Conservation (phyloP, 2,888 invertebrate species). For the Leptopilina syphax region DNA sequence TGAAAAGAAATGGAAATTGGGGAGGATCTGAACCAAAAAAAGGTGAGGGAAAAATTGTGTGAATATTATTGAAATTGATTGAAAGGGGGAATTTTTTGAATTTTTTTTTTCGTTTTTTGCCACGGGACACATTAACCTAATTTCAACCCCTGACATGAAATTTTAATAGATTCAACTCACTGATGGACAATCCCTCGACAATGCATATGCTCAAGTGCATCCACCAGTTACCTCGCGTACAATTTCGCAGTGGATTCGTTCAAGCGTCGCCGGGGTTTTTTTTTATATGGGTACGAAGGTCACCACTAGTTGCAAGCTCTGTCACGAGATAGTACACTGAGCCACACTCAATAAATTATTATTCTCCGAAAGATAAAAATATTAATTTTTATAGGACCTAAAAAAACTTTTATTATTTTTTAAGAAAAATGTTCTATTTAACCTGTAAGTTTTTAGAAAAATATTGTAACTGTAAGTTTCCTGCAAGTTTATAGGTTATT, state of each 20-base stretch:
- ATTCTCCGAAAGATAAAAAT: too few species aligned
- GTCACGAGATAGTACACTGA: slow-evolving; percentile 86
- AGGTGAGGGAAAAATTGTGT: too few species aligned
- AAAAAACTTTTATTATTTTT: too few species aligned
- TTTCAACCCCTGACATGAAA: background rate
- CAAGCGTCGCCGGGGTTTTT: slow-evolving; percentile 79
- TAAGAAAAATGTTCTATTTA: too few species aligned
- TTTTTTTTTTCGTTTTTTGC: background rate
- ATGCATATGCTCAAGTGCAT: slow-evolving; percentile 84
- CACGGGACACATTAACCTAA: background rate
- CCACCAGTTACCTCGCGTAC: slow-evolving; percentile 83
- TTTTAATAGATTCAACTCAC: slow-evolving; percentile 73
- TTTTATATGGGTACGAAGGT: slow-evolving; percentile 83
- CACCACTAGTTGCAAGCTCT: slow-evolving; percentile 85
- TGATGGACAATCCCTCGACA: slow-evolving; percentile 83
- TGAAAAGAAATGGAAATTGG: too few species aligned
- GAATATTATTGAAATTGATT: too few species aligned
- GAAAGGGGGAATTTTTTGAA: background rate
- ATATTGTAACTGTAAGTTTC: too few species aligned
- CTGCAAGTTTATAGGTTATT: too few species aligned
- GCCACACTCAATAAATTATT: slow-evolving; percentile 78
- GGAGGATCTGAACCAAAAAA: too few species aligned
- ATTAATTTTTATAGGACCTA: too few species aligned
- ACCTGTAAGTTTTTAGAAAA: too few species aligned
- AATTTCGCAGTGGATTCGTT: slow-evolving; percentile 79